Conservation (phyloP, 2,797 vertebrate genomes). For the Hybognathus amarus region DNA sequence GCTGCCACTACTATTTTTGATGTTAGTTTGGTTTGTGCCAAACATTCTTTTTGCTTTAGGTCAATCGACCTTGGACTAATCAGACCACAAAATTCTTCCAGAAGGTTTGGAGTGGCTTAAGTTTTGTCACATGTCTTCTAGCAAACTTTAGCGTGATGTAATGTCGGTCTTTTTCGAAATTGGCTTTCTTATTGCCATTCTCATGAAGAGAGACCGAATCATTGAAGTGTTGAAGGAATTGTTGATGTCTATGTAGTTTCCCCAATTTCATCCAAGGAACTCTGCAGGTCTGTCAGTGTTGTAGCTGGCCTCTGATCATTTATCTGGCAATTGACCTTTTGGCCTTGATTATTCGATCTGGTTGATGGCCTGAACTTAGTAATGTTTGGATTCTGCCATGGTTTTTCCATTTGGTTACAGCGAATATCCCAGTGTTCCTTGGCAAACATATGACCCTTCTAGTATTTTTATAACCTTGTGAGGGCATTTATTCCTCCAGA, state of each 20-base stretch:
- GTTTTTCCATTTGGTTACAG: not conserved
- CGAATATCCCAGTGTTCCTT: not conserved
- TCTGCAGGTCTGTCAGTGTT: not conserved
- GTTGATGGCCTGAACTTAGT: slow-evolving; percentile 11
- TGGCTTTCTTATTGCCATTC: not conserved
- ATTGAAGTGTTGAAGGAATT: slow-evolving; percentile 16
- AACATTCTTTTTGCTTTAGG: slow-evolving; percentile 8
- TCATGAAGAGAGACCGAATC: slow-evolving; percentile 7
- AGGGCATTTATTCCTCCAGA: not conserved
- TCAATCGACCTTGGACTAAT: slow-evolving; percentile 3
- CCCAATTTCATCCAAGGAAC: slow-evolving; percentile 17
- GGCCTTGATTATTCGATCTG: slow-evolving; percentile 1
- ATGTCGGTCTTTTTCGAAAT: slow-evolving; percentile 8
- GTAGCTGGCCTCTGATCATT: not conserved
- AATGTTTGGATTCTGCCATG: slow-evolving; percentile 24
- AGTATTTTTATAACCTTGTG: slow-evolving; percentile 6
- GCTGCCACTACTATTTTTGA: slow-evolving; percentile 8
- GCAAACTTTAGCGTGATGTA: slow-evolving; percentile 18
- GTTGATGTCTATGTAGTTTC: slow-evolving; percentile 10
- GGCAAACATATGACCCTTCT: not conserved
- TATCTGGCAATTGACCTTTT: not conserved
- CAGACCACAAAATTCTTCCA: slow-evolving; percentile 20
- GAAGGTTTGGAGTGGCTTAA: slow-evolving; percentile 12
- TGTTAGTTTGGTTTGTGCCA: not conserved
- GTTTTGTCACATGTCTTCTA: slow-evolving; percentile 9